Evolutionary conservation across 2,797 vertebrate species (phyloP), one percentile per base, ranked within the genome.

Genomic region (Synaphobranchus kaupii): DNA sequence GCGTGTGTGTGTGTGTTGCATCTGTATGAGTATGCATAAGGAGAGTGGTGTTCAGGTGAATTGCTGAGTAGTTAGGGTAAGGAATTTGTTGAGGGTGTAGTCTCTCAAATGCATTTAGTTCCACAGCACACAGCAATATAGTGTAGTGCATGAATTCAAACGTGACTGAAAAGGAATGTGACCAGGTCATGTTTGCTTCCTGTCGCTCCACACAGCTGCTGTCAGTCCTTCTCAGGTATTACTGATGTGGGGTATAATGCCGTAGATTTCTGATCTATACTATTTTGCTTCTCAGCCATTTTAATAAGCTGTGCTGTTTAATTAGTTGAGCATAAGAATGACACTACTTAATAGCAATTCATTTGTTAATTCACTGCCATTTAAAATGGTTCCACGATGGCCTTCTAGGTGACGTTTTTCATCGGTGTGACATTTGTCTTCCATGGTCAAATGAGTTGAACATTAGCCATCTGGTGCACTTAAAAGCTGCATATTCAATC

Each of bases 381-480:
- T 76, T 20, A 48, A 80, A 80, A 80, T 20, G 34, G 48, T 80
- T 80, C 44, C 76, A 47, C 34, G 76, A 80, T 76, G 71, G 71
- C 34, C 44, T 80, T 80, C 15, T 80, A 47, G 44, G 76, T 80
- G 34, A 47, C 2, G 76, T 44, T 80, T 80, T 80, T 76, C 76
- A 39, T 47, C 76, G 9, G 71, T 39, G 71, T 15, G 39, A 17
- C 39, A 80, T 80, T 80, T 48, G 76, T 80, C 34, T 80, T 80
- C 76, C 44, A 47, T 4, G 20, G 60, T 17, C 25, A 52, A 71
- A 85, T 85, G 84, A 85, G 25, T 25, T 50, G 66, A 84, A 28
- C 63, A 71, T 47, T 85, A 68, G 25, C 84, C 60, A 84, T 85
- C 84, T 85, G 84, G 60, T 85, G 60, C 60, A 47, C 50, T 85